Conservation (phyloP, 2,888 invertebrate species). For the Tanytarsus gracilentus region DNA sequence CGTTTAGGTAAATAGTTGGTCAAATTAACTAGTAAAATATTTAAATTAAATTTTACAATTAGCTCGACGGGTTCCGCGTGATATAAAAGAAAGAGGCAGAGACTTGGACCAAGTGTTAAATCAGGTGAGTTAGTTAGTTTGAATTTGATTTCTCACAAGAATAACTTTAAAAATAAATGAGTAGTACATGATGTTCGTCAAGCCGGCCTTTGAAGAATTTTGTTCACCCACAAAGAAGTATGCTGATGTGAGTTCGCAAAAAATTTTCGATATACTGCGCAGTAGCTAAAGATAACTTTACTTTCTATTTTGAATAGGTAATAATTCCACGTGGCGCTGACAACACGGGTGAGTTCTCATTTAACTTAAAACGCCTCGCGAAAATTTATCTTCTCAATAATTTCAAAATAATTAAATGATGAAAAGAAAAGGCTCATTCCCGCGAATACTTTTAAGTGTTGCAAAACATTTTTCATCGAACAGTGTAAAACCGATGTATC, state of each 20-base stretch:
- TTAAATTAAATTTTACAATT: slow-evolving; percentile 47
- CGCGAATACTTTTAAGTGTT: neutral
- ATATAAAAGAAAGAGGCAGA: slow-evolving; percentile 89
- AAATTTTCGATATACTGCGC: neutral
- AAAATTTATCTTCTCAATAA: neutral
- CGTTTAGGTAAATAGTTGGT: neutral
- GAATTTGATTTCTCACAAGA: no score
- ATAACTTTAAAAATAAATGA: no score
- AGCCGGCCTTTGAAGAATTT: slow-evolving; percentile 99
- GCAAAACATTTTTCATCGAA: slow-evolving; percentile 31
- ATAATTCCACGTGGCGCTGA: slow-evolving; percentile 98
- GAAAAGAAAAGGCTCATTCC: neutral
- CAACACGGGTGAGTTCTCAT: slow-evolving; percentile 66
- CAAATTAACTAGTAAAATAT: neutral
- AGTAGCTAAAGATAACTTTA: neutral
- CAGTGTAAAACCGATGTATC: slow-evolving; percentile 31
- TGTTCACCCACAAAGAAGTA: slow-evolving; percentile 73
- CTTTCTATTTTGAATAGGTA: slow-evolving; percentile 45
- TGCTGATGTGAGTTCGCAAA: slow-evolving; percentile 1
- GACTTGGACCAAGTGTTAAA: slow-evolving; percentile 89
- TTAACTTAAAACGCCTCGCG: slow-evolving; percentile 36
- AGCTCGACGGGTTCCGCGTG: slow-evolving; percentile 89
- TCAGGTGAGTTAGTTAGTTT: no score
- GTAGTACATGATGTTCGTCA: slow-evolving; percentile 96
- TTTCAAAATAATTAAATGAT: neutral